Evolutionary conservation across 2,888 invertebrate species (phyloP), one percentile per base, ranked within the genome.

Genomic region (Eupithecia insigniata): DNA sequence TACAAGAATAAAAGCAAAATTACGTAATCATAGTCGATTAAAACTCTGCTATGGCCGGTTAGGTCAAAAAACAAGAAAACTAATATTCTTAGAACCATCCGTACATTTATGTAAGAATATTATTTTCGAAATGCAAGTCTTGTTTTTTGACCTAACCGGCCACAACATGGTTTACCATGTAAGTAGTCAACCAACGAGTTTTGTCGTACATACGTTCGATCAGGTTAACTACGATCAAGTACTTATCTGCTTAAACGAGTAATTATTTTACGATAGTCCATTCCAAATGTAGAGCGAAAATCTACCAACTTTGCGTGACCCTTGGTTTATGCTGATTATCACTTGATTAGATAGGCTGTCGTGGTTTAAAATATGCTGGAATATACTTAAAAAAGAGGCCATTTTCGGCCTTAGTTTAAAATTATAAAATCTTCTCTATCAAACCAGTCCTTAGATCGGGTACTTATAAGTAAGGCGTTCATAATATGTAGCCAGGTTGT

Each of bases 51-150:
- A 16, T 58, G 58, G 5, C 60, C 18, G 12, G 60, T 16, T 58
- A 58, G 14, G 30, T 60, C 7, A 39, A 64, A 64, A 64, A 64
- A 64, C 34, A 51, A n/a, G 64, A 64, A 66, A 66, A 66, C 46
- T 66, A 66, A 66, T 43, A 10, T 66, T 14, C 22, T 26, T 22
- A 26, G 64, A 64, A 64, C 62, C n/a, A 22, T 62, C 36, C 64
- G n/a, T 39, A 30, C 28, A 51, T 51, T n/a, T n/a, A n/a, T n/a
- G n/a, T n/a, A n/a, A n/a, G n/a, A n/a, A n/a, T n/a, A n/a, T n/a
- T n/a, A n/a, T n/a, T n/a, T n/a, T n/a, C n/a, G n/a, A n/a, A n/a
- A n/a, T n/a, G n/a, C n/a, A n/a, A n/a, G n/a, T n/a, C n/a, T n/a
- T n/a, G n/a, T n/a, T n/a, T n/a, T n/a, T n/a, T n/a, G n/a, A n/a